Base-by-base conservation (phyloP, 2,797 vertebrate genomes). In the Hippopotamyrus pictus region DNA sequence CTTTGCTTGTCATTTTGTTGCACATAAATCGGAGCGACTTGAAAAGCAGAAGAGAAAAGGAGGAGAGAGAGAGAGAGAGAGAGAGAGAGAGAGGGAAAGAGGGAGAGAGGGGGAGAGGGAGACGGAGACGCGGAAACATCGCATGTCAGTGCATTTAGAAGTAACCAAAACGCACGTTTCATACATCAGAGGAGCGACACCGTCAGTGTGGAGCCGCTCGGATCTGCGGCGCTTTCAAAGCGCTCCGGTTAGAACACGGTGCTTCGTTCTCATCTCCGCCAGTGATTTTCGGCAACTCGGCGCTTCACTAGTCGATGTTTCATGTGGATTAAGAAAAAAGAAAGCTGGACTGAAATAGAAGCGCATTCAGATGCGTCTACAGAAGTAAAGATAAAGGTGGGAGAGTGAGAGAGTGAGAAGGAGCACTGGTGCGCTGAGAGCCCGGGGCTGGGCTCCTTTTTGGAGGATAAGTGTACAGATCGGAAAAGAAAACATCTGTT, bases 81-180 rank as follows among this genome's bases (percentile, higher is more conserved):
- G 9, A 65, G 59, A 65, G 17, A 65, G 62, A 5, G 62, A 22
- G 19, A 4, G 62, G 12, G 22, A 3, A 25, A 29, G 62, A 1
- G 62, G 29, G 62, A 4, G 59, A 29, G 22, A 25, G 59, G 0
- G 62, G 12, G 62, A 29, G 62, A 4, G 57, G 9, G 57, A n/a
- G n/a, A n/a, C n/a, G n/a, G 7, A 59, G 37, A 46, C 48, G 29
- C n/a, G 37, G 59, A 69, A 73, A 53, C 84, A 73, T 89, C 89
- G 69, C 59, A 25, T 7, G 83, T 65, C 83, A 41, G 9, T 73
- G 83, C 59, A 73, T 73, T 73, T 53, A 82, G 82, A 50, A 76
- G 83, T 41, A 51, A 59, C 83, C 59, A 82, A 86, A 73, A 86
- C 83, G 37, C 62, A 69, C 82, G 76, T 37, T 84, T 89, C 41